A percentile compares a stretch with the other conserved stretches of the same genome.
Conservation (phyloP, 2,797 vertebrate species). For the Mormyrus hasselquistii region DNA sequence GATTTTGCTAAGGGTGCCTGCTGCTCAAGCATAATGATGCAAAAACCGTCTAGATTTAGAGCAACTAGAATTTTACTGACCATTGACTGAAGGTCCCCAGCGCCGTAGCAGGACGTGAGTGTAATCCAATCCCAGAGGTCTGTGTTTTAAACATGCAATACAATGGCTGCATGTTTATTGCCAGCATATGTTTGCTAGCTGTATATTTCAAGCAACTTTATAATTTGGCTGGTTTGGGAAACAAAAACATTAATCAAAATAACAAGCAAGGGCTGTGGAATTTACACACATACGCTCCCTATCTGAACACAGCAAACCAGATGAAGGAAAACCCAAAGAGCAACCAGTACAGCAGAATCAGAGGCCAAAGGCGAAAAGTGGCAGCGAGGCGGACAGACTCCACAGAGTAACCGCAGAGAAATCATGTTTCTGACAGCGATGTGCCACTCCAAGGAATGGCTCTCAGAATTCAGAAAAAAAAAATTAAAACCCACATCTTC, state of each 20-base stretch:
- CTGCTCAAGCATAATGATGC: not conserved
- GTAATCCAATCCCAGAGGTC: not conserved
- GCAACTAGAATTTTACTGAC: not conserved
- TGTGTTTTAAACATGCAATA: not conserved
- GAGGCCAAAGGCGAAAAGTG: not conserved
- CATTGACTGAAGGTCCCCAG: not conserved
- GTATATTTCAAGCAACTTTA: not conserved
- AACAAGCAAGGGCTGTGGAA: not conserved
- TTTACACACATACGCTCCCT: not conserved
- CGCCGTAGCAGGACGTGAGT: not conserved
- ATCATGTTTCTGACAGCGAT: not conserved
- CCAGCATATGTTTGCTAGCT: not conserved
- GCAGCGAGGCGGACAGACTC: not conserved
- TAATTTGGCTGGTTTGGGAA: not conserved
- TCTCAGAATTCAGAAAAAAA: not conserved
- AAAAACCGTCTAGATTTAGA: not conserved
- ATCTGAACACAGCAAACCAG: not conserved
- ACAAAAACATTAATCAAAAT: not conserved
- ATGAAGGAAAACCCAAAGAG: not conserved
- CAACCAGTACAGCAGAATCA: not conserved
- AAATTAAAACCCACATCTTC: not conserved
- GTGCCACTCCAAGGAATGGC: not conserved
- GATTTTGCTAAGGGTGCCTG: not conserved
- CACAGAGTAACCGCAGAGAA: not conserved
- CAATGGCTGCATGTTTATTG: not conserved